A percentile compares a stretch with the other conserved stretches of the same genome.
Evolutionary conservation across 2,888 invertebrate species (phyloP).

Genomic region (Eustalomyia histrio): DNA sequence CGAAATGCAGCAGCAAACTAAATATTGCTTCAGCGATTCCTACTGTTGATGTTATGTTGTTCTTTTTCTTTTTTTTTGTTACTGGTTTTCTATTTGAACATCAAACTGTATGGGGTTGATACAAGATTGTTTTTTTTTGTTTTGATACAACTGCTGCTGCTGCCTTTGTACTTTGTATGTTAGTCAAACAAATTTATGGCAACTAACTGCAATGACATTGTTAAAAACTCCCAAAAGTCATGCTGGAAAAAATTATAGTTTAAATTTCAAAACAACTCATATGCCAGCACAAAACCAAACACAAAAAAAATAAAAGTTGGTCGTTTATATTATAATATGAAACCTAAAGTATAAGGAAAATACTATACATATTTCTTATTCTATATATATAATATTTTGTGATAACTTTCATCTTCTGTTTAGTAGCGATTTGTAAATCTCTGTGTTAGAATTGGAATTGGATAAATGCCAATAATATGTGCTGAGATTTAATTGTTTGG

Average conservation of each 20-base stretch:
- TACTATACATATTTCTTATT: background rate
- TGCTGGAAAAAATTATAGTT: slow-evolving; percentile 49
- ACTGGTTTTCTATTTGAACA: slow-evolving; percentile 34
- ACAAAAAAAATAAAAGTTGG: background rate
- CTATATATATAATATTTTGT: slow-evolving; percentile 32
- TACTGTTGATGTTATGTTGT: slow-evolving; percentile 23
- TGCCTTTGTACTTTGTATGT: slow-evolving; percentile 25
- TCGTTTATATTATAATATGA: slow-evolving; percentile 14
- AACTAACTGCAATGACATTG: slow-evolving; percentile 64
- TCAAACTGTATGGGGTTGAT: slow-evolving; percentile 51
- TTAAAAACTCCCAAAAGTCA: slow-evolving; percentile 65
- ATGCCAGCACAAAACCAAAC: slow-evolving; percentile 43
- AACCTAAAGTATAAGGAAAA: slow-evolving; percentile 9
- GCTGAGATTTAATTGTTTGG: slow-evolving; percentile 62
- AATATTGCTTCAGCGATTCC: slow-evolving; percentile 20
- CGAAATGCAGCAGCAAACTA: slow-evolving; percentile 19
- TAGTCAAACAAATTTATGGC: slow-evolving; percentile 65
- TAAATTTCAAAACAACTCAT: slow-evolving; percentile 51
- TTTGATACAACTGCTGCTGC: background rate
- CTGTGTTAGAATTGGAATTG: slow-evolving; percentile 43
- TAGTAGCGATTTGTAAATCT: slow-evolving; percentile 53
- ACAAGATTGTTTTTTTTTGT: no score
- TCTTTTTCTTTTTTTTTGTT: slow-evolving; percentile 13
- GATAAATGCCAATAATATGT: slow-evolving; percentile 62
- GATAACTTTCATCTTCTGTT: slow-evolving; percentile 50